These are phyloP conservation scores for Andrena marginata DNA, from an alignment of 2,888 invertebrate species.

Conservation along the genomic window DNA sequence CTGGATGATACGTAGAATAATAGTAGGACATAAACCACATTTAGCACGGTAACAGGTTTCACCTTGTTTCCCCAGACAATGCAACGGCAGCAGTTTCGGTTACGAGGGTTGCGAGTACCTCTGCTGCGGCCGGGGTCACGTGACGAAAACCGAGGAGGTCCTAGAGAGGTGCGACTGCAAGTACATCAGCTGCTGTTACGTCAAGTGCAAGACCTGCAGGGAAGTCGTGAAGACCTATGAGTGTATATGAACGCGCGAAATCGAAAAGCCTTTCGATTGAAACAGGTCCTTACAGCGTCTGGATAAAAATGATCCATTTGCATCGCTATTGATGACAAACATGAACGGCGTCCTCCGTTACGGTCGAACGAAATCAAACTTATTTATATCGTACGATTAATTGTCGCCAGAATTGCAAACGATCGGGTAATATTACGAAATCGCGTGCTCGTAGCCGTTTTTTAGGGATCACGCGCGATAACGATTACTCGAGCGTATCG, in stretches of 20 bases:
- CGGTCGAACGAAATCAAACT: conserved; percentile 10
- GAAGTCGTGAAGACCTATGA: conserved; percentile 90
- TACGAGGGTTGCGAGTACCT: conserved; percentile 92
- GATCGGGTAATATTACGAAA: not conserved
- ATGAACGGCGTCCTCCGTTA: not conserved
- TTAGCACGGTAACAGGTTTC: not conserved
- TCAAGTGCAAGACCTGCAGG: conserved; percentile 93
- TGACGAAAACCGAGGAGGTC: conserved; percentile 89
- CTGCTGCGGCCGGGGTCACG: conserved; percentile 94
- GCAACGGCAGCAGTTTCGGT: conserved; percentile 89
- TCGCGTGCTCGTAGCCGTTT: conserved; percentile 25
- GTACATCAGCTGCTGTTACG: conserved; percentile 95
- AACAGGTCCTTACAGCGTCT: not conserved
- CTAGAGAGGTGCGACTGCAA: conserved; percentile 93
- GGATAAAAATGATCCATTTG: not conserved
- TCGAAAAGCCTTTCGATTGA: not conserved
- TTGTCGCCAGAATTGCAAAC: conserved; percentile 3
- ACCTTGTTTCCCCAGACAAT: conserved; percentile 86
- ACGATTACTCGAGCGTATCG: conserved; percentile 36
- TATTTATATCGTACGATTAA: conserved; percentile 10
- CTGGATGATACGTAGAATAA: too few species aligned
- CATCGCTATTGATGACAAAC: too few species aligned
- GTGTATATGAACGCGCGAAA: conserved; percentile 87
- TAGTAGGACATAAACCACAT: not conserved
- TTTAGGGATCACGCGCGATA: conserved; percentile 1